Evolutionary conservation across 1,140 invertebrate species (phyloP), one percentile per base, ranked within the genome.

Genomic region (Holcopasites calliopsidis): DNA sequence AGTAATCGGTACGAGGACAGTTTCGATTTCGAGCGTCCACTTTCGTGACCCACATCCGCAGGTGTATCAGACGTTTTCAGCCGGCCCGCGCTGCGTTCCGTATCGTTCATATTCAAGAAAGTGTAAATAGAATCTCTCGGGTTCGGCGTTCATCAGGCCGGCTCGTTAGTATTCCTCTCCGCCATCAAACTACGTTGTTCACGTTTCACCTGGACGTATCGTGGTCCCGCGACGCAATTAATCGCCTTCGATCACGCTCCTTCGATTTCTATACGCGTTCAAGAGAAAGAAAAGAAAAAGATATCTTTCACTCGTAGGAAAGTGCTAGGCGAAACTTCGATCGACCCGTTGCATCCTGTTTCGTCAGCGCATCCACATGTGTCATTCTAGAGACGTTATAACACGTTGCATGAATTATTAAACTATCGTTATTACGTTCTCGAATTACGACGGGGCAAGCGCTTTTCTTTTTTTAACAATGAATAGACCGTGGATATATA

Each of bases 71-170:
- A 47, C 42, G 18, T 31, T 64, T 64, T 13, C 16, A 62, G 18
- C n/a, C 21, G 18, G 40, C 21, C 10, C 2, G 31, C 7, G 44
- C 13, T n/a, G 44, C 16, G 40, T 60, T 58, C 65, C 65, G 65
- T 68, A 21, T 42, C 68, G 68, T 71, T 71, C 68, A 49, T 71
- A 71, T 71, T 61, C 55, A 71, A 71, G 68, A 71, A 71, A 71
- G 68, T 71, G 55, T 61, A 71, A 71, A 71, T 71, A 61, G 68
- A 61, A 47, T 71, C 23, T 60, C 26, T n/a, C 68, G 33, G 47
- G 68, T 6, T 38, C 42, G 68, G 40, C 23, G 26, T 70, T 60
- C 54, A 44, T 57, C 38, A n/a, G 21, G 21, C 7, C n/a, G 16
- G 6, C 40, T 60, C 40, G 54, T 60, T 70, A 11, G 16, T 60